phyloP scores from a whole-genome alignment of 2,113 vertebrate genomes.

The Arizona elegans region DNA sequence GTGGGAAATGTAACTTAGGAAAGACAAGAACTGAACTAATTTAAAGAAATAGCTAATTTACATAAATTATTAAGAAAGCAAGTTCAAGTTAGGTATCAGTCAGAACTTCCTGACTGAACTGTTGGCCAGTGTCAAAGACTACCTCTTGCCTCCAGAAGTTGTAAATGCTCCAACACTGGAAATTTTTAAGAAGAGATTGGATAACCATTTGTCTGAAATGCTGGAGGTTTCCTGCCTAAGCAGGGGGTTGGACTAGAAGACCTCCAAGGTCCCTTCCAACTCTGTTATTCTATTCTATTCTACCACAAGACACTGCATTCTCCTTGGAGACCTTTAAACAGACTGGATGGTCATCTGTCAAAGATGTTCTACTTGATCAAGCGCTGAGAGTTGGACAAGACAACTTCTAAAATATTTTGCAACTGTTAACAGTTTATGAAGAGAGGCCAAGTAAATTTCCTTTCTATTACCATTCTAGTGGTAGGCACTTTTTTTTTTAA shows the following conservation, averaged over 20 bases:
- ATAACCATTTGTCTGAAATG: no score
- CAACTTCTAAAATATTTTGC: background rate
- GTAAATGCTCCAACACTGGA: no score
- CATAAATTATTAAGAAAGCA: no score
- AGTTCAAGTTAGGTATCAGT: no score
- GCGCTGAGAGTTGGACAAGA: background rate
- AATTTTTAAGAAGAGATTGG: no score
- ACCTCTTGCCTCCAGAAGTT: no score
- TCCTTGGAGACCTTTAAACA: background rate
- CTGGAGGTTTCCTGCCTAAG: no score
- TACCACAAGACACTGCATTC: background rate
- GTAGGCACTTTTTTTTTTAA: background rate
- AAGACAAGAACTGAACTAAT: background rate
- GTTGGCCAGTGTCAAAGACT: no score
- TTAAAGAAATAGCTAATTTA: background rate
- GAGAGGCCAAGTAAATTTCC: background rate
- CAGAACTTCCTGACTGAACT: no score
- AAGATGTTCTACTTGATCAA: background rate
- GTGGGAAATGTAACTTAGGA: background rate
- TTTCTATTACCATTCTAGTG: background rate
- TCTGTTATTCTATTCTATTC: no score
- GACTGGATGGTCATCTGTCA: background rate
- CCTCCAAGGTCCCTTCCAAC: no score
- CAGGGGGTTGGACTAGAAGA: no score
- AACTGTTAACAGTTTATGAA: background rate